These are phyloP conservation scores for Tenebrio molitor DNA, from an alignment of 1,140 invertebrate species.

Conservation along the genomic window DNA sequence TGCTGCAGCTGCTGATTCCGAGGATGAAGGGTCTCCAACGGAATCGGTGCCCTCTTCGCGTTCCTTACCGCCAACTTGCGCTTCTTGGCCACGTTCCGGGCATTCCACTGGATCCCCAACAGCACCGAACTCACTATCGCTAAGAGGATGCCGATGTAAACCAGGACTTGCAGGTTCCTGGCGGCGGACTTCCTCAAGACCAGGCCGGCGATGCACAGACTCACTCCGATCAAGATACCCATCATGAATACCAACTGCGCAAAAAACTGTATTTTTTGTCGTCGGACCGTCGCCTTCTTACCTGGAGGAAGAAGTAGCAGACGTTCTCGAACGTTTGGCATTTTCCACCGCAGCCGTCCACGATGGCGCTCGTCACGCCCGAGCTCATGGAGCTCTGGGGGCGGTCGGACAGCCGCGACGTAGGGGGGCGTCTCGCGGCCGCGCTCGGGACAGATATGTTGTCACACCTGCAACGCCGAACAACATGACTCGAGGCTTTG, in stretches of 20 bases:
- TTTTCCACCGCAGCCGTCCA: constrained; percentile 75
- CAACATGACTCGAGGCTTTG: no score
- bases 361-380: constrained; percentile 64
- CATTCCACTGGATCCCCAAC: constrained; percentile 74
- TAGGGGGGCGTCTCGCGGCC: constrained; percentile 41
- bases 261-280: neutral
- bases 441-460: constrained; percentile 39
- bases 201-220: constrained; percentile 73
- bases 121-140: constrained; percentile 73
- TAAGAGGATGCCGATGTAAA: constrained; percentile 74
- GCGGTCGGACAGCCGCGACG: constrained; percentile 59
- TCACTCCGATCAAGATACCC: constrained; percentile 73
- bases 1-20: neutral
- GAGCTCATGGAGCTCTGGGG: constrained; percentile 63
- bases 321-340: constrained; percentile 77
- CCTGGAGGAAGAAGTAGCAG: constrained; percentile 76
- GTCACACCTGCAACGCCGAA: constrained; percentile 51
- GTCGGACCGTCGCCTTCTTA: constrained; percentile 56
- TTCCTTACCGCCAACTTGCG: constrained; percentile 60
- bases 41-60: constrained; percentile 61
- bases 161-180: constrained; percentile 73
- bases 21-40: constrained; percentile 56
- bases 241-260: constrained; percentile 74
- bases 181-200: constrained; percentile 71
- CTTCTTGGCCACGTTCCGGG: constrained; percentile 70